Base-by-base conservation (phyloP, 2,113 vertebrate species). In the Erythrocercus mccallii region DNA sequence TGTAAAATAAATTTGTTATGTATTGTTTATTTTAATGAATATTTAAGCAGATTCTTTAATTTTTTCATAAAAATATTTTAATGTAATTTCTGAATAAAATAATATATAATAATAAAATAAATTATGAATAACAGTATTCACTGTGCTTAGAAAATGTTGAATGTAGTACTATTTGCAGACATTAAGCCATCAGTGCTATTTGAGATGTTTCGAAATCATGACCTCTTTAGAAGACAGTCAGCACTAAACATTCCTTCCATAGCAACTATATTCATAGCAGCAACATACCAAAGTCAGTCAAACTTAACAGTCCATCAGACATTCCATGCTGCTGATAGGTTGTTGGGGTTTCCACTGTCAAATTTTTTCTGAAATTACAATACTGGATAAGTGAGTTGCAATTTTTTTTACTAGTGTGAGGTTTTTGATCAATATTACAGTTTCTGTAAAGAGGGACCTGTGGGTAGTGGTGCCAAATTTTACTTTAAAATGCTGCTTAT, bases 281-380 rank as follows among this genome's bases (percentile, higher is more conserved):
- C 97, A 97, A 94, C 6, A 28, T 96, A 95, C 57, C 47, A 90
- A 93, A 98, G 96, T 97, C 97, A 97, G 96, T 97, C 97, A 98
- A 98, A 98, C 97, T 96, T 97, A 98, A 98, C 91, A 98, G 98
- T 97, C 96, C 94, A 93, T 95, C 97, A 97, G 96, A 95, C 96
- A 97, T 97, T 97, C 97, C 92, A 96, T 57, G 73, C 90, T 96
- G 93, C 94, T 72, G 72, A 97, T 97, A 81, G 85, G 97, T 97
- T 91, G 12, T 97, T 97, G 94, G 95, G 92, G 79, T 96, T 98
- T 97, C 95, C 94, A 92, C 97, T 97, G 97, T 96, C 96, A 97
- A 92, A 92, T 97, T 96, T n/a, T 95, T 80, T 96, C 95, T 96
- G 92, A 96, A 97, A 94, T 98, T 97, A 95, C 47, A 81, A 76